Percentiles rank a stretch among this genome's conserved stretches.
Evolutionary conservation across 2,113 vertebrate genomes (phyloP).

Genomic region (Toxostoma redivivum): DNA sequence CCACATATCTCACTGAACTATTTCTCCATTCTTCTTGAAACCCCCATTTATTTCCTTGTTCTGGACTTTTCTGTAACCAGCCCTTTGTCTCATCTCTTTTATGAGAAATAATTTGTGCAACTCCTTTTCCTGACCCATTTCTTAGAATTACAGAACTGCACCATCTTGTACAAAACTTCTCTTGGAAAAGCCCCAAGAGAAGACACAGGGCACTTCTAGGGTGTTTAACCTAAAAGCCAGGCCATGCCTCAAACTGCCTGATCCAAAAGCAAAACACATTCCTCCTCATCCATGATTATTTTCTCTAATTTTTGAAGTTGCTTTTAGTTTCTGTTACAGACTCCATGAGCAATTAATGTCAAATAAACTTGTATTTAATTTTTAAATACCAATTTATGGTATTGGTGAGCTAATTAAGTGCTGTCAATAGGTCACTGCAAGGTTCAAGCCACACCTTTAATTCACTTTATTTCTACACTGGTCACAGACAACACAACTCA

Average conservation of each 20-base stretch:
- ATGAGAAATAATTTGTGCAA: background rate
- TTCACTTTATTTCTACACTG: accelerated
- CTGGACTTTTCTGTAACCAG: background rate
- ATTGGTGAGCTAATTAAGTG: background rate
- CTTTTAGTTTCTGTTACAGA: background rate
- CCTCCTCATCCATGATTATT: background rate
- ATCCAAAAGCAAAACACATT: background rate
- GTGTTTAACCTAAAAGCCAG: background rate
- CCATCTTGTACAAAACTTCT: background rate
- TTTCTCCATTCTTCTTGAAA: background rate
- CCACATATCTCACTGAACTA: background rate
- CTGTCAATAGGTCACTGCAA: background rate
- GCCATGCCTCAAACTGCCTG: background rate
- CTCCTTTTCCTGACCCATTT: background rate
- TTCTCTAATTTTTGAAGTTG: background rate
- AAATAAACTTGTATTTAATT: background rate
- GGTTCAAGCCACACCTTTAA: background rate
- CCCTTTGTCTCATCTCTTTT: background rate
- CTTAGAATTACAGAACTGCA: background rate
- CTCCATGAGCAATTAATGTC: background rate
- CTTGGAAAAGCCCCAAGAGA: background rate
- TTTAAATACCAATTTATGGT: background rate
- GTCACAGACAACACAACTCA: background rate
- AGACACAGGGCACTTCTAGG: accelerated
- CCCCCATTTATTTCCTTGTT: background rate